Evolutionary conservation across 2,113 vertebrate genomes (phyloP), one percentile per base, ranked within the genome.

Genomic region (Ceyx cyanopectus): DNA sequence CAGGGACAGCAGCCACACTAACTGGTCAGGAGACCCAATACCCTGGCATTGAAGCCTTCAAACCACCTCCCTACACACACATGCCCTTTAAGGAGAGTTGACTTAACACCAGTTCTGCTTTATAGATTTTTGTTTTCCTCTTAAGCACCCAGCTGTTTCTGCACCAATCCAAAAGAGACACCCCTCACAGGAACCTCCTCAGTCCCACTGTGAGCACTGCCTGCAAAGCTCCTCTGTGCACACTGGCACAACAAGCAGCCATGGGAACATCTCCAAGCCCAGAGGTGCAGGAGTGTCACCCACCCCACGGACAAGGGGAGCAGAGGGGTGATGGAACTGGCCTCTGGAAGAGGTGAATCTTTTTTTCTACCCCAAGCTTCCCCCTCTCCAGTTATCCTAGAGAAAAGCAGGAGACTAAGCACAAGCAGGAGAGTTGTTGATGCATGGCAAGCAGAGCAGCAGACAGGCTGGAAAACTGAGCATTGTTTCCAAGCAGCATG

Each of bases 261-360:
- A 11, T 11, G 14, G 69, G 56, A 65, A 54, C 29, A 62, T 13
- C 17, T 27, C 0, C 9, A 46, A 72, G 45, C 43, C 30, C 32
- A 75, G 12, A 27, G 56, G 26, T 24, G 37, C 56, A 45, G 14
- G 50, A 40, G 17, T 5, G 30, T 63, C 65, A 50, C 63, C 34
- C 14, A 15, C 5, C 14, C 67, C 43, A 60, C 45, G 29, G 46
- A 30, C 1, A 10, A 23, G 46, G 46, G 4, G 27, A 70, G 74
- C 45, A 34, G 43, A 43, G 6, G 9, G 27, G 12, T 60, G 29
- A 32, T 0, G 0, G 5, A 65, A 85, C 0, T 2, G n/a, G 24
- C 23, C 43, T 50, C 20, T 5, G 3, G 27, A 50, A 50, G 16
- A 81, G 54, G 83, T 23, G 0, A 5, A 7, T 8, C 53, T 15